These are phyloP conservation scores for Plebejus melissa DNA, from an alignment of 2,888 invertebrate species.

Conservation along the genomic window DNA sequence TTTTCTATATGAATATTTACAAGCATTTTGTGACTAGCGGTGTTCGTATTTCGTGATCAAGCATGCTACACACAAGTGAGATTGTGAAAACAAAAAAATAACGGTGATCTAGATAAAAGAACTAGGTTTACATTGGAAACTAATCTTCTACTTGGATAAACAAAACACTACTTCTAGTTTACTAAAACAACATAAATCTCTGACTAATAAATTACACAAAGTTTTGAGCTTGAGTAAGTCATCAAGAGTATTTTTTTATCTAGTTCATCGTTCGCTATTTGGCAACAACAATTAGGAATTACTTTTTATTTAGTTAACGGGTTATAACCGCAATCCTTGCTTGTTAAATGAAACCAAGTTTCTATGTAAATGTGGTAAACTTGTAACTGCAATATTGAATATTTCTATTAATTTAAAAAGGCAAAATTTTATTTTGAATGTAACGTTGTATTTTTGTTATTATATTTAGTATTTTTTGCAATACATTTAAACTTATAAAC, in stretches of 20 bases:
- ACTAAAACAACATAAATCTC: not conserved
- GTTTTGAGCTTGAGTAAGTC: no score
- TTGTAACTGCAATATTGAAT: constrained; percentile 4
- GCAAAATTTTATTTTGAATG: not conserved
- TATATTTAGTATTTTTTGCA: no score
- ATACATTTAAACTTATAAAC: no score
- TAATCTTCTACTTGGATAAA: not conserved
- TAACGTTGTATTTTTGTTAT: not conserved
- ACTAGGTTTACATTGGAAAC: not conserved
- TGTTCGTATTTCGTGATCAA: constrained; percentile 52
- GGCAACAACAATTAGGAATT: constrained; percentile 10
- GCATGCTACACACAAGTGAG: constrained; percentile 55
- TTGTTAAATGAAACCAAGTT: constrained; percentile 17
- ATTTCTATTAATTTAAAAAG: not conserved
- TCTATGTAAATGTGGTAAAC: not conserved
- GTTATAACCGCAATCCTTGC: constrained; percentile 35
- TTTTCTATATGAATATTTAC: constrained; percentile 13
- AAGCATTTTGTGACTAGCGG: constrained; percentile 15
- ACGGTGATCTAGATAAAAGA: constrained; percentile 47
- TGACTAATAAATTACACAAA: not conserved
- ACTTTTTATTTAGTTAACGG: not conserved
- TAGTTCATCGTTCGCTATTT: constrained; percentile 3
- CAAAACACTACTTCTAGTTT: not conserved
- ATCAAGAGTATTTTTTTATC: not conserved
- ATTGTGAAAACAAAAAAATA: constrained; percentile 39